These are phyloP conservation scores for Anoplolepis gracilipes DNA, from an alignment of 1,140 invertebrate genomes.

Conservation along the genomic window DNA sequence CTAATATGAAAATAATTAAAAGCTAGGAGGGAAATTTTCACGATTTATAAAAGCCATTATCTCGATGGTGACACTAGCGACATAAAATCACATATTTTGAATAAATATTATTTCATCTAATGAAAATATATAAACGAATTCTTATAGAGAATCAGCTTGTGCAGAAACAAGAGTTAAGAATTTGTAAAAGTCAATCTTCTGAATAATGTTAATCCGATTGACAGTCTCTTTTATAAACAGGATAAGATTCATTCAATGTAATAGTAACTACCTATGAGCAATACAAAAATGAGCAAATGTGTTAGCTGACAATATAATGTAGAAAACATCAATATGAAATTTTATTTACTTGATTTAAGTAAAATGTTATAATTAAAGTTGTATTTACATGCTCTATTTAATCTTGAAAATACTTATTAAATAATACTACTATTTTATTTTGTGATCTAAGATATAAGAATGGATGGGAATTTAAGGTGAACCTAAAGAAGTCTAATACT, in stretches of 20 bases:
- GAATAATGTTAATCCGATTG: constrained; percentile 1
- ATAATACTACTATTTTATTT: constrained; percentile 6
- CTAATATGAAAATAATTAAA: neutral
- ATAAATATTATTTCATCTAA: constrained; percentile 18
- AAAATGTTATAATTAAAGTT: constrained; percentile 15
- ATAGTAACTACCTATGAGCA: constrained; percentile 38
- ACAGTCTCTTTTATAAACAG: constrained; percentile 22
- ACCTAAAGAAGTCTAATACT: neutral
- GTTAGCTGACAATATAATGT: constrained; percentile 38
- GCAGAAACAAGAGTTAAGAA: constrained; percentile 3
- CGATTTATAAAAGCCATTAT: neutral
- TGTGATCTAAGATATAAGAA: constrained; percentile 25
- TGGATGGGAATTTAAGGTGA: neutral
- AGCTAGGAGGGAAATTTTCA: constrained; percentile 36
- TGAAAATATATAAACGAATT: neutral
- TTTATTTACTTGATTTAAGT: constrained; percentile 21
- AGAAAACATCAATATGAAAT: constrained; percentile 22
- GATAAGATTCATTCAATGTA: constrained; percentile 31
- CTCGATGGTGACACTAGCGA: constrained; percentile 4
- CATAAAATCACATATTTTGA: constrained; percentile 5
- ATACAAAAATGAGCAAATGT: constrained; percentile 18
- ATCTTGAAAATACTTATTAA: neutral
- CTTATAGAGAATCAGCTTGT: constrained; percentile 6
- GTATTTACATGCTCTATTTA: constrained; percentile 14
- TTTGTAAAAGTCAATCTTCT: neutral